Evolutionary conservation across 2,888 invertebrate genomes (phyloP).

Genomic region (Rotaria socialis): DNA sequence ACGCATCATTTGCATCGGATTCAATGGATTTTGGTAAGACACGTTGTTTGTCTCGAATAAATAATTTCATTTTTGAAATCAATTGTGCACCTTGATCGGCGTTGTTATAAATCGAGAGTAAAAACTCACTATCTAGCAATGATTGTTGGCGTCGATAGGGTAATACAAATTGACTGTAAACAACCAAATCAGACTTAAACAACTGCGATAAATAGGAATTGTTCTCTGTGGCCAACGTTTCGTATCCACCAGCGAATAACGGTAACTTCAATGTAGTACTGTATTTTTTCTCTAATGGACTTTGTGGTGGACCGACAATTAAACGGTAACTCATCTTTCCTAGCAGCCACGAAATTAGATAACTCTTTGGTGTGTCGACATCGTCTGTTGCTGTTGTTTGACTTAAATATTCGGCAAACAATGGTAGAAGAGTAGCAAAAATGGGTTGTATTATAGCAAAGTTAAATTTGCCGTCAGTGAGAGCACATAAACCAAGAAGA

Average conservation of each 20-base stretch:
- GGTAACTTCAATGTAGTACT: not conserved
- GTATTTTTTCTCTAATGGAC: not conserved
- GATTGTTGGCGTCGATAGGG: not conserved
- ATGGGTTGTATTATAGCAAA: not conserved
- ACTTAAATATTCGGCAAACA: not conserved
- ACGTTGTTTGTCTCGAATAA: not conserved
- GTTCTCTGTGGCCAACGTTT: not conserved
- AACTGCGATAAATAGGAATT: not conserved
- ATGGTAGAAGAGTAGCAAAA: not conserved
- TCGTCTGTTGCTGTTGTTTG: not conserved
- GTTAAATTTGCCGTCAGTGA: no score
- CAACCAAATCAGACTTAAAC: not conserved
- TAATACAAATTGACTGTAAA: not conserved
- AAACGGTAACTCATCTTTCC: not conserved
- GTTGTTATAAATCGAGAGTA: not conserved
- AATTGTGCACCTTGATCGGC: not conserved
- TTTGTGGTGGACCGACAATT: not conserved
- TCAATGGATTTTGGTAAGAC: not conserved
- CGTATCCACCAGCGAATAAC: not conserved
- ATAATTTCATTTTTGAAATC: not conserved
- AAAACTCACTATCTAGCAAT: not conserved
- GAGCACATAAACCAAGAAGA: no score
- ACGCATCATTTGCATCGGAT: not conserved
- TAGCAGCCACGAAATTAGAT: not conserved
- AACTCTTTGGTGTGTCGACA: no score